These are phyloP conservation scores for Phymanthus crucifer DNA, from an alignment of 92 coral and sea anemone genomes.

Conservation along the genomic window DNA sequence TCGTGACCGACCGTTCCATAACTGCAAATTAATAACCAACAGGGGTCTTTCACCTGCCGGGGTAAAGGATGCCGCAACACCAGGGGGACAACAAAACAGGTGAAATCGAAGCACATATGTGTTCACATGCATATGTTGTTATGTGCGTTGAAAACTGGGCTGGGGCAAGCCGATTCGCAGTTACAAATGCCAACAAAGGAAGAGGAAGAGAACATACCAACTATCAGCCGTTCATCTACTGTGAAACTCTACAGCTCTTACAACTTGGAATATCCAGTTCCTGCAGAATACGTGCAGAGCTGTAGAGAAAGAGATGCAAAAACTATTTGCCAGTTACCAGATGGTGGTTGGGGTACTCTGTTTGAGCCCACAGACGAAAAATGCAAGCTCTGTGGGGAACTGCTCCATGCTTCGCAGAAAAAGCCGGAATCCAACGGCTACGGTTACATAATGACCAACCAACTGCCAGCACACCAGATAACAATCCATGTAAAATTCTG, in stretches of 20 bases:
- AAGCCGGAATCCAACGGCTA: slow-evolving; percentile 21
- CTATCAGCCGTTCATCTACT: neutral
- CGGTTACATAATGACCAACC: slow-evolving; percentile 17
- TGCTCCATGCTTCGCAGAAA: neutral
- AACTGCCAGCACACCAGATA: slow-evolving; percentile 2
- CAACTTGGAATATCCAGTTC: neutral
- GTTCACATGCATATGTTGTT: neutral
- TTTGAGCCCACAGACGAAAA: slow-evolving; percentile 11
- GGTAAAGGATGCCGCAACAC: slow-evolving; percentile 2
- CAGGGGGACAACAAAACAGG: slow-evolving; percentile 6
- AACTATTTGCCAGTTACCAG: neutral
- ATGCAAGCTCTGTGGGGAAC: slow-evolving; percentile 2
- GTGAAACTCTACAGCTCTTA: neutral
- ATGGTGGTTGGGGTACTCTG: neutral
- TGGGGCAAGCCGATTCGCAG: neutral
- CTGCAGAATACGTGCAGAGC: neutral
- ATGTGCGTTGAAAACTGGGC: neutral
- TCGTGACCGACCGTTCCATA: too few species aligned
- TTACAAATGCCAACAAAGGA: neutral
- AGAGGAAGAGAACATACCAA: slow-evolving; percentile 1
- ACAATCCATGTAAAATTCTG: slow-evolving; percentile 1
- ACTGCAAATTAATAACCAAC: too few species aligned
- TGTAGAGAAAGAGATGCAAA: slow-evolving; percentile 9
- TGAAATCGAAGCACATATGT: slow-evolving; percentile 4
- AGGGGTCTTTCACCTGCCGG: slow-evolving; percentile 12